Conservation (phyloP, 2,113 vertebrate genomes). For the Corythornis cristatus region DNA sequence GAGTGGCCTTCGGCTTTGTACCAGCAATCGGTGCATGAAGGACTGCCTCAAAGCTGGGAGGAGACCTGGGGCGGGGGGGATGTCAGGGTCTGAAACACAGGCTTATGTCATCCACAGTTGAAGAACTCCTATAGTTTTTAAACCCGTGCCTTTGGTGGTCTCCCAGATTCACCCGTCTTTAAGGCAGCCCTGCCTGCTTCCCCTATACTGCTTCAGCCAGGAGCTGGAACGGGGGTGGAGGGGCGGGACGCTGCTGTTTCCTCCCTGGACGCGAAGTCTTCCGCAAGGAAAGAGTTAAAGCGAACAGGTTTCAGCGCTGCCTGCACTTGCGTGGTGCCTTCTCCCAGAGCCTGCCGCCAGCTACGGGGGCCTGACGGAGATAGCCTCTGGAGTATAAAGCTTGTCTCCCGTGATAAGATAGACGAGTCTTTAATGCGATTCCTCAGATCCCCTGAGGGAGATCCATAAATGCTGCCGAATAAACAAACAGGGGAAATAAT, state of each 20-base stretch:
- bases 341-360: not conserved
- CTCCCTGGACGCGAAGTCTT: rapidly evolving
- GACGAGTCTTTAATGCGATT: not conserved
- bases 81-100: not conserved
- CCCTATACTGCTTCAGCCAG: rapidly evolving
- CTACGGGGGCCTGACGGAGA: not conserved
- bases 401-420: not conserved
- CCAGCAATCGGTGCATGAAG: not conserved
- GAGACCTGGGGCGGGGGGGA: not conserved
- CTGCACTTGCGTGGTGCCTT: not conserved
- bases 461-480: not conserved
- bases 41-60: not conserved
- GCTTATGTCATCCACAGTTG: not conserved
- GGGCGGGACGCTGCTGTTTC: not conserved
- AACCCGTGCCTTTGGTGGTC: not conserved
- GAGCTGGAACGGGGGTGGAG: rapidly evolving
- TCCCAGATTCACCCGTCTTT: not conserved
- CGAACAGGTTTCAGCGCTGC: rapidly evolving
- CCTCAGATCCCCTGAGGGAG: not conserved
- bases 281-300: not conserved
- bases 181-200: not conserved
- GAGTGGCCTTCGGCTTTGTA: not conserved
- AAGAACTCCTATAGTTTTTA: not conserved
- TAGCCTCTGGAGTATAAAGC: not conserved
- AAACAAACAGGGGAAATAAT: not conserved